Conservation (phyloP, 2,113 vertebrate genomes). For the Amphiprion percula region DNA sequence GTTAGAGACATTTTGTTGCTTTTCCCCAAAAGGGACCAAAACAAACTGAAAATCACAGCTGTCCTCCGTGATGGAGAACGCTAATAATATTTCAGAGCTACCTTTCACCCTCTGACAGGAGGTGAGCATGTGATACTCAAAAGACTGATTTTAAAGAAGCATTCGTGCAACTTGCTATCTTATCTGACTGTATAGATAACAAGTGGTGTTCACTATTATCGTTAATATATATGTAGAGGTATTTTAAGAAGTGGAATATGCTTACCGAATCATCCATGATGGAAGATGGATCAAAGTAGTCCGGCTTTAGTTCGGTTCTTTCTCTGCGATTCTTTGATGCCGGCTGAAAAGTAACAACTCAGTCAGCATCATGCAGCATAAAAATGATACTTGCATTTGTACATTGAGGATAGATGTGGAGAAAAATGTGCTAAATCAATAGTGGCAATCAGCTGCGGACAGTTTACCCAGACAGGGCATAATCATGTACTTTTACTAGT, state of each 20-base stretch:
- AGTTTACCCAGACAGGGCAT: not conserved
- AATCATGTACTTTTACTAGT: not conserved
- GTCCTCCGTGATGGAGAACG: not conserved
- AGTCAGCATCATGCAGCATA: constrained; percentile 23
- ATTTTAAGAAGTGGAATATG: not conserved
- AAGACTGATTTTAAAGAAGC: no score
- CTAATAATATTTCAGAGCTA: not conserved
- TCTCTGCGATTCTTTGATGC: constrained; percentile 77
- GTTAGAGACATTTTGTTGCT: no score
- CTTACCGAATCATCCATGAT: constrained; percentile 78
- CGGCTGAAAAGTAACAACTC: constrained; percentile 61
- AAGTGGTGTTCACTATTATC: no score
- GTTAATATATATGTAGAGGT: not conserved
- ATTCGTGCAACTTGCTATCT: not conserved
- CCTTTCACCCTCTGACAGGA: not conserved
- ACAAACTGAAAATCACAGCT: not conserved
- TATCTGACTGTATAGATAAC: not conserved
- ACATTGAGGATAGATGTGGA: no score
- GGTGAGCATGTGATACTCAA: not conserved
- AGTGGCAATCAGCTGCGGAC: not conserved
- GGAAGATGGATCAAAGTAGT: constrained; percentile 78
- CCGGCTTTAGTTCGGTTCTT: constrained; percentile 72
- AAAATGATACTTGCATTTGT: no score
- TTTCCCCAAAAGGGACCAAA: no score
- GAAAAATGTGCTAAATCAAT: not conserved